A percentile compares a stretch with the other conserved stretches of the same genome.
phyloP scores from a whole-genome alignment of 2,113 vertebrate species.

The Phalacrocorax brasilianus region DNA sequence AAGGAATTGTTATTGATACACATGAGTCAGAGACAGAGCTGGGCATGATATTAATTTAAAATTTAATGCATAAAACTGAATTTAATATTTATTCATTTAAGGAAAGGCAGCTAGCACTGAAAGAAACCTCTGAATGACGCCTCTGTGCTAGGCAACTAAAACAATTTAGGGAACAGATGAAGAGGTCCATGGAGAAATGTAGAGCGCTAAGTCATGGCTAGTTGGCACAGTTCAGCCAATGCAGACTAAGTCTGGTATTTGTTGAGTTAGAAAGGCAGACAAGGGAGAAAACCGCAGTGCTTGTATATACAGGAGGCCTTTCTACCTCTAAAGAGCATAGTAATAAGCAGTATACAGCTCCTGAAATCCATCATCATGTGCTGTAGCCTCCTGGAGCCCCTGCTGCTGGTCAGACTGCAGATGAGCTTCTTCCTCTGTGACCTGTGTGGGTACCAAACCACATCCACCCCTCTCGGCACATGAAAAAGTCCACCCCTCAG shows the following conservation, averaged over 20 bases:
- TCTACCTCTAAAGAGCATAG: neutral
- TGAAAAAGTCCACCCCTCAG: neutral
- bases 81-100: neutral
- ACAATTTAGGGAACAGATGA: conserved; percentile 41
- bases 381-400: neutral
- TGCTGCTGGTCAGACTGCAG: neutral
- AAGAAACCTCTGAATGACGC: conserved; percentile 51
- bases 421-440: neutral
- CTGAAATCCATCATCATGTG: neutral
- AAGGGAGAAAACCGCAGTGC: neutral
- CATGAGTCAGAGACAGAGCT: neutral
- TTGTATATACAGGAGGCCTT: neutral
- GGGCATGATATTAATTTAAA: neutral
- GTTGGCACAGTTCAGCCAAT: neutral
- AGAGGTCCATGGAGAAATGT: conserved; percentile 1
- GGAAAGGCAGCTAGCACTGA: neutral
- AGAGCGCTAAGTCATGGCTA: neutral
- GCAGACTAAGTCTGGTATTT: neutral
- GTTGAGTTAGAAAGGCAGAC: neutral
- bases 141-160: conserved; percentile 32
- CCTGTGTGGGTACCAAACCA: neutral
- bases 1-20: neutral
- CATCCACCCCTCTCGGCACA: neutral
- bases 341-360: neutral
- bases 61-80: neutral